A percentile compares a stretch with the other conserved stretches of the same genome.
Evolutionary conservation across 2,888 invertebrate species (phyloP).

Genomic region (Ectemnius cavifrons): DNA sequence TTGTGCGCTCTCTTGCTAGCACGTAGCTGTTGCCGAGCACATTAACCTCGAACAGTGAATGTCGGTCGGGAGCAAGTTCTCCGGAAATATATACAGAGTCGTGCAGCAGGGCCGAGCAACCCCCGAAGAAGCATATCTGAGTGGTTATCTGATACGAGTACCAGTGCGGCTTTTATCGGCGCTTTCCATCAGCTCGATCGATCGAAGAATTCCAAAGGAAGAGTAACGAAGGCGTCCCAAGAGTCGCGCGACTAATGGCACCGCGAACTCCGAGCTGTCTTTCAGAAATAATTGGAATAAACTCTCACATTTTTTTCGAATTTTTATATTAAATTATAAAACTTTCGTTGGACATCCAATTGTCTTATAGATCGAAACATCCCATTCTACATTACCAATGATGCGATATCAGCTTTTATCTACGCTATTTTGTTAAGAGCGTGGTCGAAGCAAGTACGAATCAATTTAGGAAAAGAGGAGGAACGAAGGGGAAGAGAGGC

Average conservation of each 20-base stretch:
- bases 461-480: no score
- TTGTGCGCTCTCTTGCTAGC: background rate
- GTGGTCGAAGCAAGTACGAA: no score
- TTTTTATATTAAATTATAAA: background rate
- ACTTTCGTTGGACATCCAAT: background rate
- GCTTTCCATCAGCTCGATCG: slow-evolving; percentile 67
- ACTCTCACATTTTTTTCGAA: background rate
- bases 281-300: slow-evolving; percentile 1
- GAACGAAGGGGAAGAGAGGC: background rate
- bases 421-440: no score
- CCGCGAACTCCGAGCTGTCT: slow-evolving; percentile 12
- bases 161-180: slow-evolving; percentile 63
- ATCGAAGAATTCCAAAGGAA: slow-evolving; percentile 64
- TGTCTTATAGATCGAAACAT: background rate
- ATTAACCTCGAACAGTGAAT: slow-evolving; percentile 24
- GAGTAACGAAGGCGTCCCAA: slow-evolving; percentile 34
- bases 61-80: slow-evolving; percentile 56
- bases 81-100: slow-evolving; percentile 61
- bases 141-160: slow-evolving; percentile 68
- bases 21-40: no score
- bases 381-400: no score
- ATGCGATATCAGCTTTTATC: no score
- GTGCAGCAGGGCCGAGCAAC: slow-evolving; percentile 54
- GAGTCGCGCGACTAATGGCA: slow-evolving; percentile 51
- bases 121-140: slow-evolving; percentile 62